Evolutionary conservation across 2,113 vertebrate species (phyloP), one percentile per base, ranked within the genome.

Genomic region (Callaeas wilsoni): DNA sequence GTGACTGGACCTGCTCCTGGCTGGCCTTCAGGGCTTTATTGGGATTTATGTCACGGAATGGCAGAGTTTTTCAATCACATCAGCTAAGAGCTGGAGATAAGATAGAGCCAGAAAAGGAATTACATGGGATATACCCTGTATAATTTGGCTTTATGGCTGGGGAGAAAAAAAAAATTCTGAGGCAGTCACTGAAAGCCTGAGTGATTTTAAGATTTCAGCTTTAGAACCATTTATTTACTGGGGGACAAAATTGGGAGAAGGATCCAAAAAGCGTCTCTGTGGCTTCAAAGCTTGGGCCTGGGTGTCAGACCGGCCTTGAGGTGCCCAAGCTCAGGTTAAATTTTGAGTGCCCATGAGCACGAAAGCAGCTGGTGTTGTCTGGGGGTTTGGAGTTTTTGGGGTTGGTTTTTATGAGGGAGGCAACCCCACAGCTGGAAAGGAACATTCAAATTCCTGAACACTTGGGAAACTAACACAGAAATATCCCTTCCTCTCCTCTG

Each of bases 41-140:
- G 49, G 71, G 76, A 96, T 96, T 97, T 93, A n/a, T 84, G 83
- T 86, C 86, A 80, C 27, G 30, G 83, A 95, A 67, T 13, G 19
- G 55, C 71, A 83, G 77, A 87, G 92, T 80, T 96, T 93, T 95
- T 93, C 96, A 94, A 96, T 92, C 92, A 88, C 83, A 88, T 93
- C 88, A 86, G 88, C 79, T 65, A 85, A 96, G 78, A 94, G 82
- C 59, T 52, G 81, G 50, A 92, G 88, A 95, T 92, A 94, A 97
- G 88, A 80, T 8, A 92, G 77, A 67, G 85, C 49, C 82, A 92
- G 79, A 42, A 74, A 89, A 52, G 79, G 95, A 95, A 96, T 97
- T 95, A 95, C 71, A 69, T 33, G 63, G 88, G 86, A 94, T 96
- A 94, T 65, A 90, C 83, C 42, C 55, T 44, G 53, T 83, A 92